Evolutionary conservation across 2,888 invertebrate genomes (phyloP).

Genomic region (Sepiola atlantica): DNA sequence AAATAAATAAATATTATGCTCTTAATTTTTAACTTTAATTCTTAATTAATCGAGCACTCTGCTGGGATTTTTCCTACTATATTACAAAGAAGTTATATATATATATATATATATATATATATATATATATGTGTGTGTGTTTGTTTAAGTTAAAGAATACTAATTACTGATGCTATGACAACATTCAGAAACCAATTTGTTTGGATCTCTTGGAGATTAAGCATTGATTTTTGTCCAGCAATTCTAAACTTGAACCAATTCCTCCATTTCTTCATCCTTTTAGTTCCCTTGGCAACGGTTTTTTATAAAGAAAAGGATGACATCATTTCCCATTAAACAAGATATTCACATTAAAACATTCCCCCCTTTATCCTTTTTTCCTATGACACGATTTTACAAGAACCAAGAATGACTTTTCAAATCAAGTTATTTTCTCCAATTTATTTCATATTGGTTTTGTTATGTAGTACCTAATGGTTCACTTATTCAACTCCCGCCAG

Average conservation of each 20-base stretch:
- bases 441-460: no score
- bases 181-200: background rate
- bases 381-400: background rate
- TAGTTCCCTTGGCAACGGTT: background rate
- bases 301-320: background rate
- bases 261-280: background rate
- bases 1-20: no score
- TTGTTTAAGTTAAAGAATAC: background rate
- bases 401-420: no score
- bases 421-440: no score
- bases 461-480: no score
- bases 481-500: no score
- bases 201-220: background rate
- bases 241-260: background rate
- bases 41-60: no score
- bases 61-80: no score
- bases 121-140: background rate
- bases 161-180: background rate
- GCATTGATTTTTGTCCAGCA: slow-evolving; percentile 12
- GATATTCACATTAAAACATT: background rate
- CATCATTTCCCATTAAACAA: background rate
- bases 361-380: background rate
- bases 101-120: background rate
- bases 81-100: no score
- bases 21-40: no score